Evolutionary conservation across 2,113 vertebrate genomes (phyloP).

Genomic region (Rhinolophus sinicus): DNA sequence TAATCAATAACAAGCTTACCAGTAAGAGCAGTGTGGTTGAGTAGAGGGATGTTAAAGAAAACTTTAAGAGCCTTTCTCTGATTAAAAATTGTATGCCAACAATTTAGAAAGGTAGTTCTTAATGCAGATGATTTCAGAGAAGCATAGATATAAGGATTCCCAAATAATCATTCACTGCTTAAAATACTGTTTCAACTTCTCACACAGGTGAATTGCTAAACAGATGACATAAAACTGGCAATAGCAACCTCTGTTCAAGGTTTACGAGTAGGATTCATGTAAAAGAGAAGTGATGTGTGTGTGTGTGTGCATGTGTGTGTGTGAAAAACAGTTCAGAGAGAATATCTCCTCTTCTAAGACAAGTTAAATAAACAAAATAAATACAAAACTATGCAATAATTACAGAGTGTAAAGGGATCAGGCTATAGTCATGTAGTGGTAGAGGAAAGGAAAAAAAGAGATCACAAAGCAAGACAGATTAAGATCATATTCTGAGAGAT

Average conservation of each 20-base stretch:
- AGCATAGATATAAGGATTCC: not conserved
- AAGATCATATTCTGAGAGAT: not conserved
- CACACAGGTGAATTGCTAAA: not conserved
- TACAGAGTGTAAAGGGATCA: not conserved
- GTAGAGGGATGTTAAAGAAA: not conserved
- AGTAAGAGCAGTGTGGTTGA: not conserved
- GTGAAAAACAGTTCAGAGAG: not conserved
- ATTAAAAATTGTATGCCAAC: constrained; percentile 9
- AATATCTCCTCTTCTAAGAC: not conserved
- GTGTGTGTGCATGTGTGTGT: too few relatives aligned
- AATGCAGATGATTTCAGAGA: not conserved
- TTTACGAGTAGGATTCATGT: not conserved
- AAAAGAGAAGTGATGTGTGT: not conserved
- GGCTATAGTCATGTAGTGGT: not conserved
- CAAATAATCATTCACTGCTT: not conserved
- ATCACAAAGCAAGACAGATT: not conserved
- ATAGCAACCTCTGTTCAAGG: not conserved
- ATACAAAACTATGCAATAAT: not conserved
- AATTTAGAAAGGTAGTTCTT: not conserved
- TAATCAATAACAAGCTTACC: not conserved
- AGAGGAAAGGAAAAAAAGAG: not conserved
- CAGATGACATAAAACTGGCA: not conserved
- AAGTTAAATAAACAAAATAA: not conserved
- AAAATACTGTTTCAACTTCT: not conserved
- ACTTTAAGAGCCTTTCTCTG: not conserved